These are phyloP conservation scores for Notospermus geniculatus DNA, from an alignment of 1,140 invertebrate genomes.

Conservation along the genomic window DNA sequence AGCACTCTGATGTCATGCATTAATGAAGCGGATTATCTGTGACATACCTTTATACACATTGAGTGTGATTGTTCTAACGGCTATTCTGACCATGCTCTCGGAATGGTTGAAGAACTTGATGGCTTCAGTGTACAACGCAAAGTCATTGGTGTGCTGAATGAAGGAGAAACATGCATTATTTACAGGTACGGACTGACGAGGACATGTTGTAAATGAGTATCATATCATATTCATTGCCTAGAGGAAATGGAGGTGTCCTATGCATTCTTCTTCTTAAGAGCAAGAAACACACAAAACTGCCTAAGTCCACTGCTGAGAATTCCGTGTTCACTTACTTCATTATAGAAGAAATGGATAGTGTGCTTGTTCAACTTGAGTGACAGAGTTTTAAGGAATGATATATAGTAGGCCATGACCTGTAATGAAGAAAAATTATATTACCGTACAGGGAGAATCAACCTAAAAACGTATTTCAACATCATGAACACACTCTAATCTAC, in stretches of 20 bases:
- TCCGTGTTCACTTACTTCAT: conserved; percentile 74
- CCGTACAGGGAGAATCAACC: conserved; percentile 4
- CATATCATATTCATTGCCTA: not conserved
- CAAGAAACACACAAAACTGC: no score
- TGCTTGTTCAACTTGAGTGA: conserved; percentile 98
- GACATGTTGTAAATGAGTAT: not conserved
- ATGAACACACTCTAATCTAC: no score
- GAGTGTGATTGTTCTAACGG: conserved; percentile 92
- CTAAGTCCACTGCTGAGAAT: no score
- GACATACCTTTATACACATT: conserved; percentile 80
- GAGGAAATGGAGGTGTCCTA: no score
- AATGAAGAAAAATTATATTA: conserved; percentile 13
- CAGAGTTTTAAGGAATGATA: conserved; percentile 97
- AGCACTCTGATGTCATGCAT: no score
- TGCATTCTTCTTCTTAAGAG: no score
- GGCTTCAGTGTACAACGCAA: conserved; percentile 97
- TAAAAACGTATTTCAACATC: not conserved
- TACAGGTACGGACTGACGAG: no score
- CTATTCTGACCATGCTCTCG: conserved; percentile 98
- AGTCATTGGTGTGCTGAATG: conserved; percentile 95
- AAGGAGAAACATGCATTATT: conserved; percentile 21
- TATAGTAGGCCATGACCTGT: conserved; percentile 97
- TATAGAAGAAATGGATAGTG: conserved; percentile 99
- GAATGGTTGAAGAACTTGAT: conserved; percentile 99
- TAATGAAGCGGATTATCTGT: no score